These are phyloP conservation scores for Saccopteryx leptura DNA, from an alignment of 2,113 vertebrate species.

Conservation along the genomic window DNA sequence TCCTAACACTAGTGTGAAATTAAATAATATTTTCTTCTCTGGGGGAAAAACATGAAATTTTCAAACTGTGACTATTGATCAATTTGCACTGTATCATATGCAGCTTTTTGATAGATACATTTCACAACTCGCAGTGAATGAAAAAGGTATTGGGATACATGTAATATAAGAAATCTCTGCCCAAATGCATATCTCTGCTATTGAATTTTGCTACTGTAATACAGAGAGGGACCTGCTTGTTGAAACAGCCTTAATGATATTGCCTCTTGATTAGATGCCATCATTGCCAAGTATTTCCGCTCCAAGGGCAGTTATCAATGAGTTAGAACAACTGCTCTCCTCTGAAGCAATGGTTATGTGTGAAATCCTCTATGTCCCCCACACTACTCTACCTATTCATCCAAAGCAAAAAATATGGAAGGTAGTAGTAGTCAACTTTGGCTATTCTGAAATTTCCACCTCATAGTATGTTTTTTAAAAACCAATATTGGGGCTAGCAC, in stretches of 20 bases:
- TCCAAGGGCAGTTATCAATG: not conserved
- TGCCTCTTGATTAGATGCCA: not conserved
- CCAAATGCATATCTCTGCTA: not conserved
- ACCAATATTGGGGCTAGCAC: not conserved
- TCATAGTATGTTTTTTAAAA: conserved; percentile 26
- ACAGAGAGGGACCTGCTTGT: not conserved
- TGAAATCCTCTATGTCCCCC: not conserved
- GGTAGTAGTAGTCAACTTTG: not conserved
- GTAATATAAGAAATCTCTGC: not conserved
- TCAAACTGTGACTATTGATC: not conserved
- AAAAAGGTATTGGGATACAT: not conserved
- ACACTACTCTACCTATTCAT: not conserved
- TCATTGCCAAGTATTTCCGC: not conserved
- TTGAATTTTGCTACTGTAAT: not conserved
- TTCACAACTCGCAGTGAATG: not conserved
- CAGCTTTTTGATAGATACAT: not conserved
- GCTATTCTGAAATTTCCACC: not conserved
- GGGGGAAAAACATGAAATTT: not conserved
- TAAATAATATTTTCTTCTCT: conserved; percentile 49
- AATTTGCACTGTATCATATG: not conserved
- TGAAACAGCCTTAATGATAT: not conserved
- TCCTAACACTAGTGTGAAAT: conserved; percentile 34
- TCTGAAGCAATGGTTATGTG: not conserved
- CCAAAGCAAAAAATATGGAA: conserved; percentile 5
- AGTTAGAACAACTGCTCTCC: not conserved